Conservation (phyloP, 2,888 invertebrate genomes). For the Heliconius erato region DNA sequence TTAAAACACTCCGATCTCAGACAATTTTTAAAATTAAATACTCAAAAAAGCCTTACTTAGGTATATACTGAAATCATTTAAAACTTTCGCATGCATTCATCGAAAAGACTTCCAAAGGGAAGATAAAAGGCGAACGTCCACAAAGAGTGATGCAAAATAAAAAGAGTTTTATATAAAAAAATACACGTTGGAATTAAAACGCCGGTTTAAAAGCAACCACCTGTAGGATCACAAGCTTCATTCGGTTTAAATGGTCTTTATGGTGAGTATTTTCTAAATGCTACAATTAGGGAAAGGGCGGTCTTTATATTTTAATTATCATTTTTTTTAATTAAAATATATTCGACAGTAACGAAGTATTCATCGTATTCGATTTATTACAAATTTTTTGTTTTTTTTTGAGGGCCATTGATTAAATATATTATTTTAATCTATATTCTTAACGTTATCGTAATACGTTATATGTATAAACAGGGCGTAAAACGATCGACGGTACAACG, state of each 20-base stretch:
- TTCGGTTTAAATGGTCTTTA: constrained; percentile 19
- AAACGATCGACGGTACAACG: no score
- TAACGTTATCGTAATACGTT: no score
- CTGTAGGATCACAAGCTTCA: constrained; percentile 34
- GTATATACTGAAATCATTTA: neutral
- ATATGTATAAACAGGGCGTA: no score
- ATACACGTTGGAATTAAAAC: constrained; percentile 25
- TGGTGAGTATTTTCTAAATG: constrained; percentile 9
- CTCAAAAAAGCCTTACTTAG: neutral
- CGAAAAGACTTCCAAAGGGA: neutral
- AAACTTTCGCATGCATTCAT: neutral
- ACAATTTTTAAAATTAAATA: neutral
- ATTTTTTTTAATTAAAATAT: neutral
- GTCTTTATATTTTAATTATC: neutral
- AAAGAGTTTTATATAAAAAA: constrained; percentile 15
- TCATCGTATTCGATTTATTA: neutral
- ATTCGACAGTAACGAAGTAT: neutral
- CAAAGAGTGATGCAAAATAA: constrained; percentile 13
- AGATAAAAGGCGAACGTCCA: constrained; percentile 16
- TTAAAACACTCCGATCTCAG: neutral
- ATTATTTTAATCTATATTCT: no score
- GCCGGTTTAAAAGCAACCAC: constrained; percentile 28
- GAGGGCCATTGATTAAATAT: no score
- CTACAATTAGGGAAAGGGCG: neutral
- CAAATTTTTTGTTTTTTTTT: neutral